Evolutionary conservation across 37 sponge, comb jelly and placozoan species (phyloP).

Genomic region (Ephydatia muelleri): DNA sequence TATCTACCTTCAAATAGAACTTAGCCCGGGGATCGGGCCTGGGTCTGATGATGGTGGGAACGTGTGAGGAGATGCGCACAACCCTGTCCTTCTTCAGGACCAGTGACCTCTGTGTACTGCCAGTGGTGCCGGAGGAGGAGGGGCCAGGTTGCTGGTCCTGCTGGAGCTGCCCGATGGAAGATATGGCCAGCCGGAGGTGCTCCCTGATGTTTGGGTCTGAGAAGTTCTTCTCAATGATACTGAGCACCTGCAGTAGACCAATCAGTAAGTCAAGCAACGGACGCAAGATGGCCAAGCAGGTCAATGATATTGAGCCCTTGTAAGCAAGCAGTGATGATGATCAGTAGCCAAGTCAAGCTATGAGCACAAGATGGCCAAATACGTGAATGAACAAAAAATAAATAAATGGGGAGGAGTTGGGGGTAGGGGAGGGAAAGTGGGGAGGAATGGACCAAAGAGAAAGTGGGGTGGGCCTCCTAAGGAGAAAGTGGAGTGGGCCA

Average conservation of each 20-base stretch:
- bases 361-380: neutral
- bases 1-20: constrained; percentile 61
- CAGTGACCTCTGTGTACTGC: neutral
- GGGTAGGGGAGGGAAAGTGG: neutral
- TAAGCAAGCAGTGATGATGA: no score
- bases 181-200: constrained; percentile 73
- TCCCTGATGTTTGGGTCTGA: constrained; percentile 60
- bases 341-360: no score
- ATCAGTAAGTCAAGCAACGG: no score
- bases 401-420: neutral
- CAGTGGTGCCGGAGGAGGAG: constrained; percentile 2
- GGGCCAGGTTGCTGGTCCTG: neutral
- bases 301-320: no score
- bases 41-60: constrained; percentile 3
- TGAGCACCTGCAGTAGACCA: constrained; percentile 62
- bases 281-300: no score
- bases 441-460: neutral
- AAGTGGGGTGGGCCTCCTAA: neutral
- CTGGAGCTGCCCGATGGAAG: constrained; percentile 57
- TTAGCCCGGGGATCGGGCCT: constrained; percentile 52
- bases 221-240: constrained; percentile 65
- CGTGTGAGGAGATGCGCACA: neutral
- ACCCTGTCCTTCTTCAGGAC: neutral
- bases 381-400: neutral
- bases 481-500: neutral